phyloP scores from a whole-genome alignment of 2,113 vertebrate species.

The Peromyscus polionotus region DNA sequence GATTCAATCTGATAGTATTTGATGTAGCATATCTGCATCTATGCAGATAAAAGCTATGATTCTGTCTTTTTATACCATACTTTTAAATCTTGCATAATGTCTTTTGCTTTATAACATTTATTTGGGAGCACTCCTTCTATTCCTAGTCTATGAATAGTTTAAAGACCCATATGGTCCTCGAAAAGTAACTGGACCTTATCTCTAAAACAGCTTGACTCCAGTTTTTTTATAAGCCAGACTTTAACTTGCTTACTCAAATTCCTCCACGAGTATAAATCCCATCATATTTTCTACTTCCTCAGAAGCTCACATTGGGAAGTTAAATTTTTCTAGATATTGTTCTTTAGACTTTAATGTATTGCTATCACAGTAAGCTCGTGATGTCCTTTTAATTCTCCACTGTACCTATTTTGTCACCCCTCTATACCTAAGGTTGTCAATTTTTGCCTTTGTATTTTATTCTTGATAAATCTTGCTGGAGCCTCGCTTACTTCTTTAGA shows the following conservation, averaged over 20 bases:
- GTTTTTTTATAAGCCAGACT: background rate
- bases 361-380: background rate
- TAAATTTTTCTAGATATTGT: background rate
- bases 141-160: constrained; percentile 7
- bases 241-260: background rate
- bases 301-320: background rate
- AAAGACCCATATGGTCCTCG: background rate
- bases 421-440: background rate
- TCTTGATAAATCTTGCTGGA: background rate
- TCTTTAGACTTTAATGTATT: constrained; percentile 42
- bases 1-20: background rate
- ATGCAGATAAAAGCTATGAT: background rate
- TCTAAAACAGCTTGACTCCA: background rate
- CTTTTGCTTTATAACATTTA: constrained; percentile 36
- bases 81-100: constrained; percentile 18
- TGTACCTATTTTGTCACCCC: background rate
- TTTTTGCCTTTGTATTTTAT: constrained; percentile 1
- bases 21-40: background rate
- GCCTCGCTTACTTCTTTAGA: background rate
- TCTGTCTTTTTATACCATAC: background rate
- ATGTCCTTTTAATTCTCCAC: background rate
- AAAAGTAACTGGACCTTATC: constrained; percentile 21
- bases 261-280: background rate
- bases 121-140: background rate
- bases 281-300: background rate